Evolutionary conservation across 2,113 vertebrate genomes (phyloP), one percentile per base, ranked within the genome.

Genomic region (Pteronura brasiliensis): DNA sequence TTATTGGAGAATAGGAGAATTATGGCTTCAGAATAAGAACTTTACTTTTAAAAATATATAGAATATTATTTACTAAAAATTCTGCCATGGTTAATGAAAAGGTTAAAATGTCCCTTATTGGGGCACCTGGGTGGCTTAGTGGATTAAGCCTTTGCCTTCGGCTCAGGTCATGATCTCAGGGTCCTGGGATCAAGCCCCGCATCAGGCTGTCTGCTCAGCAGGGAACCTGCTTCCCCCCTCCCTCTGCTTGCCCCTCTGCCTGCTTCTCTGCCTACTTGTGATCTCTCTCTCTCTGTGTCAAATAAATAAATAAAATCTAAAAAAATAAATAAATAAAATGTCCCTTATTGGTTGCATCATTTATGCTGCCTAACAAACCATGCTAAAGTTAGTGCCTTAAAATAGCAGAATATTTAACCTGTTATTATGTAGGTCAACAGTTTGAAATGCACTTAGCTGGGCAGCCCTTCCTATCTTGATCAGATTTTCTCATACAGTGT

Each of bases 31-130:
- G 36, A 88, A 80, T 79, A 55, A 79, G 11, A 83, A 47, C 8
- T 27, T 71, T 74, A 87, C 47, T 65, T 90, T 92, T 67, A 57
- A 82, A 69, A 52, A 67, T 13, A 96, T 63, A 25, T 80, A 61
- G 57, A 49, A 36, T 90, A 14, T 92, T 76, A 88, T 76, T 85
- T 95, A 71, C 57, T 93, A 55, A 76, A 86, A 92, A 39, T 89
- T 71, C 67, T 71, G n/a, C 25, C 10, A 39, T 34, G 14, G 13
- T 42, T 86, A 90, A 93, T 77, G 42, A 29, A 69, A 90, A 82
- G 18, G 67, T 76, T 59, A 90, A 76, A 71, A 76, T 36, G 10
- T 29, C 3, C 52, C 17, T 55, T 55, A 55, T 18, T 55, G 52
- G 52, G 52, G 15, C 5, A 1, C 52, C 52, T 55, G 52, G 52